A percentile compares a stretch with the other conserved stretches of the same genome.
Conservation (phyloP, 2,797 vertebrate genomes). For the Synaphobranchus kaupii region DNA sequence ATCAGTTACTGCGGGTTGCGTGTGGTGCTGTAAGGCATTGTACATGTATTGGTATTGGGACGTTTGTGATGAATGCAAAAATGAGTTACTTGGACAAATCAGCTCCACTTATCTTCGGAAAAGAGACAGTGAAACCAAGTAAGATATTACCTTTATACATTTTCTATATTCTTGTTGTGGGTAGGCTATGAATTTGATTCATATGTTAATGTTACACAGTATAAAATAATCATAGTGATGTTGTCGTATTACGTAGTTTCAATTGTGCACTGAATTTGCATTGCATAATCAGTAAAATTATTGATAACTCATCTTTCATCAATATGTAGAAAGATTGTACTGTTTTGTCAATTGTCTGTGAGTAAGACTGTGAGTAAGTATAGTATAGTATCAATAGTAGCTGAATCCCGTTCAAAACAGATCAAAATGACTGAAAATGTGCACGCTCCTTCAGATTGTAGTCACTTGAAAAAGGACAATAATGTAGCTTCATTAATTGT, state of each 20-base stretch:
- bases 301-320: not conserved
- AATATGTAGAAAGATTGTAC: not conserved
- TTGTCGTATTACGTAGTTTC: not conserved
- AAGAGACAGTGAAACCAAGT: constrained; percentile 8
- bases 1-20: not conserved
- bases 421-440: not conserved
- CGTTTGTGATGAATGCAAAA: not conserved
- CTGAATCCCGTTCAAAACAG: not conserved
- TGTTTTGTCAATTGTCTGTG: no score
- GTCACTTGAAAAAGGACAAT: not conserved
- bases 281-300: not conserved
- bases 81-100: not conserved
- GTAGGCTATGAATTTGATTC: not conserved
- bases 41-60: not conserved
- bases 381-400: not conserved
- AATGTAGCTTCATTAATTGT: not conserved
- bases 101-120: not conserved
- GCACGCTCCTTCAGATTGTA: not conserved
- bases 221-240: not conserved
- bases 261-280: not conserved
- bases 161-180: not conserved
- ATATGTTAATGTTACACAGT: not conserved
- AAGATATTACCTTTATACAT: not conserved
- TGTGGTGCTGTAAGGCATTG: not conserved
- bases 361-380: not conserved